Evolutionary conservation across 2,888 invertebrate genomes (phyloP).

Genomic region (Nephrocerus scutellatus): DNA sequence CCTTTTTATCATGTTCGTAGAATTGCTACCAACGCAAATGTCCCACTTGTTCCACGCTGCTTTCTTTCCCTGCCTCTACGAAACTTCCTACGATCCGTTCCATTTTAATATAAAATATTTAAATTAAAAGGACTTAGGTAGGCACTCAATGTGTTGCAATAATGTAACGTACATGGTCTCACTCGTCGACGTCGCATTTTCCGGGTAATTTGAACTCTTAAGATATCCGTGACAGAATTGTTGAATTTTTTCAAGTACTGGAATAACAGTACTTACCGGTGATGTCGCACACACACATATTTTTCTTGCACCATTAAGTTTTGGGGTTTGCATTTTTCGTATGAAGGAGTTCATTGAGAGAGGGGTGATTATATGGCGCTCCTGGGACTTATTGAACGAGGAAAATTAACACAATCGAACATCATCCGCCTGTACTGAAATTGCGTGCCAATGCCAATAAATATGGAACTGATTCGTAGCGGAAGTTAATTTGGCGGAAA

Average conservation of each 20-base stretch:
- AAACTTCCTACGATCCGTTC: neutral
- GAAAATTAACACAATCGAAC: too few species aligned
- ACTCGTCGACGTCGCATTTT: conserved; percentile 5
- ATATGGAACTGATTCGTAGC: too few species aligned
- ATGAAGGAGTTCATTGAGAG: neutral
- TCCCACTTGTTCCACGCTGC: conserved; percentile 21
- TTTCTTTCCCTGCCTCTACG: conserved; percentile 20
- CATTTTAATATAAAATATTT: conserved; percentile 33
- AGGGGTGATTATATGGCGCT: too few species aligned
- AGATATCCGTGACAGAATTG: conserved; percentile 10
- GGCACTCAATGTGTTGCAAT: conserved; percentile 37
- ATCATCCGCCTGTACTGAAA: too few species aligned
- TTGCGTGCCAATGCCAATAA: too few species aligned
- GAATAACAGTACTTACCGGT: conserved; percentile 3
- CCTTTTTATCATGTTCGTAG: too few species aligned
- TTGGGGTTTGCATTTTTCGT: neutral
- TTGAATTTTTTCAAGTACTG: conserved; percentile 10
- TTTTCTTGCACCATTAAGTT: neutral
- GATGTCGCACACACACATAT: neutral
- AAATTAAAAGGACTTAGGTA: conserved; percentile 41
- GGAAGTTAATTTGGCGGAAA: too few species aligned
- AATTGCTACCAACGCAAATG: too few species aligned
- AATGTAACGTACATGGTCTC: conserved; percentile 23
- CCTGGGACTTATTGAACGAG: too few species aligned
- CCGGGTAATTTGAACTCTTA: conserved; percentile 10